Percentiles rank a stretch among this genome's conserved stretches.
These are phyloP conservation scores for Leptinotarsa peninsularis DNA, from an alignment of 2,888 invertebrate species.

Conservation along the genomic window DNA sequence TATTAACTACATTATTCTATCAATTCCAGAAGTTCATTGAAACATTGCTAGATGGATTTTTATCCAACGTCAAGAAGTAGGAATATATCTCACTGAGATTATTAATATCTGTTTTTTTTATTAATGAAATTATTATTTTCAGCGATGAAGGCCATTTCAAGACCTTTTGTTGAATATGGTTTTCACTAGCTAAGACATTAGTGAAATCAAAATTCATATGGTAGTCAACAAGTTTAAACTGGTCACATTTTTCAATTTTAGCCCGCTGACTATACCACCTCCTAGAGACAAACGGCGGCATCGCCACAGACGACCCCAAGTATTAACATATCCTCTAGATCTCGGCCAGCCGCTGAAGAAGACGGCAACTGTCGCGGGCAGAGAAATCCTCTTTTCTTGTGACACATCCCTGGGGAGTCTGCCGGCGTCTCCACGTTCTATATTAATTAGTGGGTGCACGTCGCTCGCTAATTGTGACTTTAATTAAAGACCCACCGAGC, in stretches of 20 bases:
- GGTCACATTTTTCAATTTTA: not conserved
- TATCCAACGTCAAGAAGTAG: too few relatives aligned
- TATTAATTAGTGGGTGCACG: slow-evolving; percentile 66
- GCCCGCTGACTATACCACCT: slow-evolving; percentile 22
- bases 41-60: too few relatives aligned
- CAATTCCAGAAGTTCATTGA: too few relatives aligned
- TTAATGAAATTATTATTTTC: too few relatives aligned
- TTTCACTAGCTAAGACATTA: too few relatives aligned
- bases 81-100: too few relatives aligned
- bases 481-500: slow-evolving; percentile 64
- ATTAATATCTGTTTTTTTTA: too few relatives aligned
- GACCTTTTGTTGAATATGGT: too few relatives aligned
- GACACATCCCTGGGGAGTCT: slow-evolving; percentile 17
- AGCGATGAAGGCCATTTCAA: too few relatives aligned
- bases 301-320: slow-evolving; percentile 36
- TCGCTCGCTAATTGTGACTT: slow-evolving; percentile 65
- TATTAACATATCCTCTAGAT: slow-evolving; percentile 61
- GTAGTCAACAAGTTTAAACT: too few relatives aligned
- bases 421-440: slow-evolving; percentile 48
- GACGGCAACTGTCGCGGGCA: slow-evolving; percentile 29
- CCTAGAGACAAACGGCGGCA: slow-evolving; percentile 59
- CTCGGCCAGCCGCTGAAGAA: slow-evolving; percentile 38
- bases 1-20: too few relatives aligned
- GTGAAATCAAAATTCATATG: too few relatives aligned
- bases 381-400: slow-evolving; percentile 25